Percentiles rank a stretch among this genome's conserved stretches.
phyloP scores from a whole-genome alignment of 2,888 invertebrate genomes.

The Odontomyia ornata region DNA sequence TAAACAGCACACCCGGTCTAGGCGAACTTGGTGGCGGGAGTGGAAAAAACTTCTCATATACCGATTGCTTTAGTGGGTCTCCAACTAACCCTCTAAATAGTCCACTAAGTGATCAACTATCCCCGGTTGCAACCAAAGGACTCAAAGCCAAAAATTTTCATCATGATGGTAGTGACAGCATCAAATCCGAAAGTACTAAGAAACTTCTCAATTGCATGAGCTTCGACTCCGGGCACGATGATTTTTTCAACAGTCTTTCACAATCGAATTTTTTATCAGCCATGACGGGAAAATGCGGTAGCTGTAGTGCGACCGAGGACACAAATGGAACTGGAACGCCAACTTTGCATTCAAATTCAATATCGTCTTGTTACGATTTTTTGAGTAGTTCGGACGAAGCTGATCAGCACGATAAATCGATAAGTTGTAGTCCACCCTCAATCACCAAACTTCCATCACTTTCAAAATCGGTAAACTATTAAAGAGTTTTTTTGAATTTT shows the following conservation, averaged over 20 bases:
- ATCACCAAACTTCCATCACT: not conserved
- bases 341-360: conserved; percentile 30
- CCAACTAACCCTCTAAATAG: conserved; percentile 48
- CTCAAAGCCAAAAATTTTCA: not conserved
- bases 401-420: conserved; percentile 30
- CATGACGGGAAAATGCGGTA: conserved; percentile 11
- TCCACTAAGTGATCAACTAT: conserved; percentile 43
- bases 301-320: not conserved
- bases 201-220: conserved; percentile 53
- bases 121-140: not conserved
- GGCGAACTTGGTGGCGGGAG: not conserved
- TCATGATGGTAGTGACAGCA: conserved; percentile 48
- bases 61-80: not conserved
- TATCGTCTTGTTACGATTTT: conserved; percentile 43
- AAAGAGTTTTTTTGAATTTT: not conserved
- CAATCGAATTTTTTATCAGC: conserved; percentile 49
- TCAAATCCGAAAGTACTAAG: conserved; percentile 51
- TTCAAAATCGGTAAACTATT: not conserved
- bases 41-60: conserved; percentile 4
- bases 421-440: not conserved
- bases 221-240: conserved; percentile 61
- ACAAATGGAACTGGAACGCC: conserved; percentile 1
- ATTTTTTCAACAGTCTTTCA: conserved; percentile 57
- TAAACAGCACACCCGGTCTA: not conserved
- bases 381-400: conserved; percentile 43